Conservation (phyloP, 2,797 vertebrate species). For the Cossypha polioptera region DNA sequence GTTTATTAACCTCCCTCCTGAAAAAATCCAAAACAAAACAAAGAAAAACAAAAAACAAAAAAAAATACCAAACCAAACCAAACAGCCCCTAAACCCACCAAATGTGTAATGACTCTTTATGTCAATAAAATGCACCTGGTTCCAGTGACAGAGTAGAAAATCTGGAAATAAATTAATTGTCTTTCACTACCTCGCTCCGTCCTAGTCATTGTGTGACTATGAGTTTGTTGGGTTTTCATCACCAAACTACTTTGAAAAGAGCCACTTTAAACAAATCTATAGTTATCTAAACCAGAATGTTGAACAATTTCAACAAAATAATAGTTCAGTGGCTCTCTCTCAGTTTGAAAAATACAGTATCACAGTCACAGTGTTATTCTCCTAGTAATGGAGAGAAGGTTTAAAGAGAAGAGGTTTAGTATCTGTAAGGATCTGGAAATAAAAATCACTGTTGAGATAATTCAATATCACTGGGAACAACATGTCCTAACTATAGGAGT, state of each 20-base stretch:
- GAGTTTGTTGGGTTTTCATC: not conserved
- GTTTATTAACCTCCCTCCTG: not conserved
- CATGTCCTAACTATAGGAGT: not conserved
- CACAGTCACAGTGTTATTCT: not conserved
- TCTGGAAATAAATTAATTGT: not conserved
- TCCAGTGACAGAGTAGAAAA: not conserved
- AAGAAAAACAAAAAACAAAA: not conserved
- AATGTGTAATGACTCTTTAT: not conserved
- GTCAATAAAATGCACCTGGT: not conserved
- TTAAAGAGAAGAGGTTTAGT: not conserved
- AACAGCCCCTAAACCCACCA: rapidly evolving
- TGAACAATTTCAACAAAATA: not conserved
- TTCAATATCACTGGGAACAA: not conserved
- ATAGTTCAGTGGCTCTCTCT: not conserved
- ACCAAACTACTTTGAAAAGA: not conserved
- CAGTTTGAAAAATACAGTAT: not conserved
- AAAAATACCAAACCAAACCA: too few species aligned
- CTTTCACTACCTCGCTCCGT: not conserved
- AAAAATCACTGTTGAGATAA: not conserved
- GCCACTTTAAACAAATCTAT: not conserved
- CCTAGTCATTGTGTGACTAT: not conserved
- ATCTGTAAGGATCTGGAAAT: not conserved
- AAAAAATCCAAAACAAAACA: not conserved
- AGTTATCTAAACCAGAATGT: not conserved
- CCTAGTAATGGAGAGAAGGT: not conserved